Conservation (phyloP, 2,113 vertebrate genomes). For the Brachyhypopomus occidentalis region DNA sequence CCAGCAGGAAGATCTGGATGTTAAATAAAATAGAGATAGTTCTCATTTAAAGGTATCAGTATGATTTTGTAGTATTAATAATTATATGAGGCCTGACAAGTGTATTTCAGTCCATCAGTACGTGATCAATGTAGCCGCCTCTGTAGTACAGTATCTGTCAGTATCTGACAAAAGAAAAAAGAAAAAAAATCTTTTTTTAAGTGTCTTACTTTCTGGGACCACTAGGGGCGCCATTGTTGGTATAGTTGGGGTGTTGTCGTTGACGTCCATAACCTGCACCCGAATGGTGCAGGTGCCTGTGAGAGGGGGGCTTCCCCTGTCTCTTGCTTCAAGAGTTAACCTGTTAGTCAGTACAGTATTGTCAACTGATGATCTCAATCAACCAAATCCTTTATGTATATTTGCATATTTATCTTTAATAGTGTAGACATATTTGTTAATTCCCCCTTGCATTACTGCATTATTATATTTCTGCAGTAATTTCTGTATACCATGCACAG, state of each 20-base stretch:
- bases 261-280: conserved; percentile 86
- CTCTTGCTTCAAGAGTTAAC: conserved; percentile 83
- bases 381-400: not conserved
- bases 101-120: too few species aligned
- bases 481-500: too few species aligned
- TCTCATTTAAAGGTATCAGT: not conserved
- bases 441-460: too few species aligned
- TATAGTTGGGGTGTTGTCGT: conserved; percentile 86
- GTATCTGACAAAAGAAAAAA: too few species aligned
- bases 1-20: conserved; percentile 82
- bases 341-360: conserved; percentile 65
- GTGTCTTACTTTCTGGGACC: conserved; percentile 86
- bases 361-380: not conserved
- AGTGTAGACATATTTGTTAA: too few species aligned
- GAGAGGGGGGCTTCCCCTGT: conserved; percentile 83
- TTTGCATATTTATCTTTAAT: too few species aligned
- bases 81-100: too few species aligned
- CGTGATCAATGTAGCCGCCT: too few species aligned
- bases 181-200: not conserved
- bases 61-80: not conserved
- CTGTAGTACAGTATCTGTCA: not conserved
- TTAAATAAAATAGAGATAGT: conserved; percentile 21
- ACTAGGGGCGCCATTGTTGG: conserved; percentile 74
- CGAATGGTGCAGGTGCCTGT: conserved; percentile 76
- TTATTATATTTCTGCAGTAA: too few species aligned